Conservation (phyloP, 2,888 invertebrate genomes). For the Drosophila paramelanica region DNA sequence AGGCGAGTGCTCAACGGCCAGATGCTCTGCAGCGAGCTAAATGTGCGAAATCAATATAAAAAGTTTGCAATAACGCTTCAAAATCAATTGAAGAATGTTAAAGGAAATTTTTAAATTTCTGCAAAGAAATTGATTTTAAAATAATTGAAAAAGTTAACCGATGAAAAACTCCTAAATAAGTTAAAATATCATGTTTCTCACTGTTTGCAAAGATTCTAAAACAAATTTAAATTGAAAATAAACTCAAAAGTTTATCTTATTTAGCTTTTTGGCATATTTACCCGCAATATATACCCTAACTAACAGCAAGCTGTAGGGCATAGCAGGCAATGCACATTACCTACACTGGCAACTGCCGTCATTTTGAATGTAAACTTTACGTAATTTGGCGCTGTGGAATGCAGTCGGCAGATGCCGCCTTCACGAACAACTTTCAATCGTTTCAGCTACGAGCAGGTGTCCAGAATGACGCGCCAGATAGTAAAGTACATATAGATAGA, state of each 20-base stretch:
- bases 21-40: conserved; percentile 11
- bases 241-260: too few species aligned
- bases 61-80: neutral
- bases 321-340: conserved; percentile 1
- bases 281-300: neutral
- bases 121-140: too few species aligned
- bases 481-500: neutral
- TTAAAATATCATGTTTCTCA: too few species aligned
- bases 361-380: conserved; percentile 42
- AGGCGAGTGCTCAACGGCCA: conserved; percentile 11
- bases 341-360: conserved; percentile 22
- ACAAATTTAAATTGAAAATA: too few species aligned
- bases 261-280: too few species aligned
- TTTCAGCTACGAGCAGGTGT: conserved; percentile 38
- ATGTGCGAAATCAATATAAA: neutral
- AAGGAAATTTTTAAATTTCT: too few species aligned
- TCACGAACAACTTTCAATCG: conserved; percentile 25
- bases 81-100: too few species aligned
- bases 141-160: too few species aligned
- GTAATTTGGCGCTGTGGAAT: conserved; percentile 44
- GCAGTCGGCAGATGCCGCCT: conserved; percentile 14
- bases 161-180: too few species aligned
- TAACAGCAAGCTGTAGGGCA: neutral
- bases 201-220: too few species aligned
- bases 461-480: conserved; percentile 35